Conservation (phyloP, 2,113 vertebrate species). For the Onychorhynchus coronatus region DNA sequence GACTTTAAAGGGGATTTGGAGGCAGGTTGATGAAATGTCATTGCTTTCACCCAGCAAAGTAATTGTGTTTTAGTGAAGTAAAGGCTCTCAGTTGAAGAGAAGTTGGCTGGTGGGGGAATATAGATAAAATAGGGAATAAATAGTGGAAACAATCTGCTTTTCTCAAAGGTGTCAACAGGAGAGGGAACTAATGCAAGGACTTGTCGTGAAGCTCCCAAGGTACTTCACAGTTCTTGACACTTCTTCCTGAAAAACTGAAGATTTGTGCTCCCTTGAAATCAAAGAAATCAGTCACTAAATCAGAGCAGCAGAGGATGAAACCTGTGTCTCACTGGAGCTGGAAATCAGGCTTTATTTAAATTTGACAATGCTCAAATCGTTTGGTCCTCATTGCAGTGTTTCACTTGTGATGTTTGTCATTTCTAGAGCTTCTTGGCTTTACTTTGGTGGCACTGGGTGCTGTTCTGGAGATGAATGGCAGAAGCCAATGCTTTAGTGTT, state of each 20-base stretch:
- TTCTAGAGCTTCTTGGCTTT: not conserved
- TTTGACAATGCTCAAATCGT: not conserved
- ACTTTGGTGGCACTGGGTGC: not conserved
- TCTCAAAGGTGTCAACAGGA: not conserved
- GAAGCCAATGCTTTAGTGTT: not conserved
- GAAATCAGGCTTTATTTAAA: not conserved
- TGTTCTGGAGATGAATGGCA: not conserved
- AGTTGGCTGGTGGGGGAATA: not conserved
- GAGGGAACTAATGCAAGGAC: not conserved
- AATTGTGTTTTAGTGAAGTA: not conserved
- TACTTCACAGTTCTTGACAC: not conserved
- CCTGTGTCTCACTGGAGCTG: not conserved
- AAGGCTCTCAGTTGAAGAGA: not conserved
- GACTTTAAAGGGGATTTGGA: not conserved
- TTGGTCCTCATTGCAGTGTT: not conserved
- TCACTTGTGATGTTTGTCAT: fast-evolving
- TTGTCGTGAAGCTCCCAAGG: not conserved
- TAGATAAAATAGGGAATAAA: not conserved
- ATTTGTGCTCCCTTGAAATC: not conserved
- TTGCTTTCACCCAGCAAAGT: not conserved
- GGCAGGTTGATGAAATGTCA: not conserved
- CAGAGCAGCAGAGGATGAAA: not conserved
- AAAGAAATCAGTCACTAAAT: not conserved
- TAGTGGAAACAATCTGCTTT: not conserved
- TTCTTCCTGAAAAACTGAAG: not conserved